Evolutionary conservation across 2,113 vertebrate species (phyloP).

Genomic region (Channa argus): DNA sequence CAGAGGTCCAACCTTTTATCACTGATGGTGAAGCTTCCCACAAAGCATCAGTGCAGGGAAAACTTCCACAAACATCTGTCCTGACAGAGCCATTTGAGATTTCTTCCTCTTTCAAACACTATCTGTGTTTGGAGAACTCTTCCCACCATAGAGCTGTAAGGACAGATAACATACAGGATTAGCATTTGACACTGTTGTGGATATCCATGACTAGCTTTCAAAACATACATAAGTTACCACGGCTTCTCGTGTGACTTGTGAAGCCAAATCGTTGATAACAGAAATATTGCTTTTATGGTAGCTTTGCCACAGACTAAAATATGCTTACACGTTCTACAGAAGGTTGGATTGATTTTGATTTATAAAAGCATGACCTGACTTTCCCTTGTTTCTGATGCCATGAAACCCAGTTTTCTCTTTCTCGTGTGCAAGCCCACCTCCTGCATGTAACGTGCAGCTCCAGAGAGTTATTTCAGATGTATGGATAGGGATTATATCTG

Average conservation of each 20-base stretch:
- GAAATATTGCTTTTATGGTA: constrained; percentile 44
- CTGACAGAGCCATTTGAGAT: constrained; percentile 62
- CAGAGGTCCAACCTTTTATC: constrained; percentile 43
- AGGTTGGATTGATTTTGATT: constrained; percentile 48
- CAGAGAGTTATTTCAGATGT: constrained; percentile 58
- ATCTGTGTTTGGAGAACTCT: constrained; percentile 1
- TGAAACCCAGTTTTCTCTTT: constrained; percentile 54
- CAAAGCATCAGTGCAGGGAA: constrained; percentile 65
- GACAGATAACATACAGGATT: constrained; percentile 30
- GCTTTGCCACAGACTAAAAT: constrained; percentile 42
- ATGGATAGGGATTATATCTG: constrained; percentile 51
- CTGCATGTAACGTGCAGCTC: constrained; percentile 67
- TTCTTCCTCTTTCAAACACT: constrained; percentile 38
- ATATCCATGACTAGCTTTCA: constrained; percentile 43
- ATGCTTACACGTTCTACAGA: constrained; percentile 46
- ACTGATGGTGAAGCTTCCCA: constrained; percentile 55
- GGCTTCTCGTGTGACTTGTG: constrained; percentile 55
- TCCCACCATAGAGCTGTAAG: background rate
- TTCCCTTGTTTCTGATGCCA: constrained; percentile 22
- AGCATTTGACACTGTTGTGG: constrained; percentile 41
- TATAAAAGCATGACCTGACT: constrained; percentile 71
- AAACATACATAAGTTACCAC: constrained; percentile 23
- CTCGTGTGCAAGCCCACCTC: constrained; percentile 55
- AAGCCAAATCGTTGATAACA: constrained; percentile 50
- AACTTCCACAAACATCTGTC: constrained; percentile 50